phyloP scores from a whole-genome alignment of 2,797 vertebrate species.

The Apogon talboti region DNA sequence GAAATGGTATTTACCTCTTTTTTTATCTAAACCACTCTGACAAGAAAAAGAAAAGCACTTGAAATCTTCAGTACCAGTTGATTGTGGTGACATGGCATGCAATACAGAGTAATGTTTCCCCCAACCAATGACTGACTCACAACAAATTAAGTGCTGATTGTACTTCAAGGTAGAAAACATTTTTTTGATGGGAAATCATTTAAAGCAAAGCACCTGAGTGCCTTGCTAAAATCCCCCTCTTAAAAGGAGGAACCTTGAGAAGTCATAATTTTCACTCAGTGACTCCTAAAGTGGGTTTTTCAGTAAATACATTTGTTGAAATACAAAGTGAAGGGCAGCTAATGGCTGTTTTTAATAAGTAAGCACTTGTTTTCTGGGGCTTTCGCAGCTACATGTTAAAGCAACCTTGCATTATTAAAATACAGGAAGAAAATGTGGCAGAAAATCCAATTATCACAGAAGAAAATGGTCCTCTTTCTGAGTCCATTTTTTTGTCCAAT shows the following conservation, averaged over 20 bases:
- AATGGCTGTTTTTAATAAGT: conserved; percentile 55
- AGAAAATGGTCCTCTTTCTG: conserved; percentile 4
- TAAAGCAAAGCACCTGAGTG: conserved; percentile 57
- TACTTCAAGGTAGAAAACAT: conserved; percentile 62
- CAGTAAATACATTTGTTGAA: conserved; percentile 42
- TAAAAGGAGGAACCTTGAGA: conserved; percentile 73
- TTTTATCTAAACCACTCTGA: conserved; percentile 44
- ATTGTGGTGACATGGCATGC: conserved; percentile 48
- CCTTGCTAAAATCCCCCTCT: conserved; percentile 54
- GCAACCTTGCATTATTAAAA: conserved; percentile 46
- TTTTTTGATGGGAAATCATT: conserved; percentile 70
- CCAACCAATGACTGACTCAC: conserved; percentile 42
- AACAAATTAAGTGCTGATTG: conserved; percentile 62
- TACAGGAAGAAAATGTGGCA: conserved; percentile 16
- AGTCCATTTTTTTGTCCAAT: conserved; percentile 8
- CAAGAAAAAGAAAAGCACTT: conserved; percentile 69
- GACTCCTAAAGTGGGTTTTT: conserved; percentile 49
- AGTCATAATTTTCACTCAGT: conserved; percentile 59
- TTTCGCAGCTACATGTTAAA: conserved; percentile 34
- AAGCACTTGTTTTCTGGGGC: conserved; percentile 42
- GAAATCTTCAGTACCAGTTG: conserved; percentile 38
- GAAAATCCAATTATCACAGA: conserved; percentile 13
- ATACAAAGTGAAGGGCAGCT: conserved; percentile 59
- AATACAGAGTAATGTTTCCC: conserved; percentile 42
- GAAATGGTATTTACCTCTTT: conserved; percentile 49